A percentile compares a stretch with the other conserved stretches of the same genome.
Conservation (phyloP, 2,797 vertebrate genomes). For the Diglossa cyanea region DNA sequence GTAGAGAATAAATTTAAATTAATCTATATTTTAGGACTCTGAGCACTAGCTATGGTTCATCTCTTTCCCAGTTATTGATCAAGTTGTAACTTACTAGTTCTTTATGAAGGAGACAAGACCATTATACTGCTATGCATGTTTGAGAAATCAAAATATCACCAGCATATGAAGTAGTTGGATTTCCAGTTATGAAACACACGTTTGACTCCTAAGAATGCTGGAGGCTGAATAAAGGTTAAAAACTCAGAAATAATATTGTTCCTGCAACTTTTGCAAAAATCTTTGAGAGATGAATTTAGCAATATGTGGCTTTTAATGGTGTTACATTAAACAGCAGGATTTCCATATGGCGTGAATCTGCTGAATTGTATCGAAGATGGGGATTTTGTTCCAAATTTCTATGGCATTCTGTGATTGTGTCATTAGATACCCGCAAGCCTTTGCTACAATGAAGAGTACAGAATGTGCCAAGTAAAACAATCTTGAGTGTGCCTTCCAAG, state of each 20-base stretch:
- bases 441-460: conserved; percentile 67
- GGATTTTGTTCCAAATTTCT: conserved; percentile 72
- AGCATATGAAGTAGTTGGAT: conserved; percentile 13
- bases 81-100: not conserved
- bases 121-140: not conserved
- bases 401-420: conserved; percentile 72
- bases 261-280: conserved; percentile 70
- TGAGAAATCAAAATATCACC: conserved; percentile 45
- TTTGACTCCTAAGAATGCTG: conserved; percentile 48
- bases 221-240: conserved; percentile 72
- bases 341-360: conserved; percentile 73
- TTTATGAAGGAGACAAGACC: not conserved
- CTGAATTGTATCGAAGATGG: conserved; percentile 68
- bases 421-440: conserved; percentile 71
- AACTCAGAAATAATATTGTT: conserved; percentile 72
- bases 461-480: conserved; percentile 67
- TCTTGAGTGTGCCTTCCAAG: conserved; percentile 63
- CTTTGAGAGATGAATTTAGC: conserved; percentile 72
- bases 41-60: not conserved
- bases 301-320: conserved; percentile 73
- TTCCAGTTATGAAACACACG: conserved; percentile 43
- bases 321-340: conserved; percentile 74
- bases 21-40: not conserved
- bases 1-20: not conserved
- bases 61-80: conserved; percentile 4